Evolutionary conservation across 1,140 invertebrate species (phyloP), one percentile per base, ranked within the genome.

Genomic region (Macrosteles quadrilineatus): DNA sequence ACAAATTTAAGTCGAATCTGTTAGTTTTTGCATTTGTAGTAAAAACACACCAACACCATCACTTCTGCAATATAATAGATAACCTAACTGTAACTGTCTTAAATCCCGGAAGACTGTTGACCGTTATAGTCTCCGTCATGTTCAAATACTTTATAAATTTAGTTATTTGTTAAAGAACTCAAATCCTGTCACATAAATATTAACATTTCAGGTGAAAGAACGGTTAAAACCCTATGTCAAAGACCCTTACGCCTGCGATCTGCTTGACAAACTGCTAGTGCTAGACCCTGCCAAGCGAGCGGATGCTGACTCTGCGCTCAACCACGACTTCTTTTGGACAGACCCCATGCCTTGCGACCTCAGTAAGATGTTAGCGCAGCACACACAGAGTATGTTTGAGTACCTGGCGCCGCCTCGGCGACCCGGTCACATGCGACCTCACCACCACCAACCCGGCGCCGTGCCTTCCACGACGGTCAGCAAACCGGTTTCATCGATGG

Each of bases 321-420:
- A 98, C 84, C 96, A 99, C 76, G 96, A 98, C 77, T 99, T 99
- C 80, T 99, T 99, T 80, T 99, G 96, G 95, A 94, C 90, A 1
- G 96, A 98, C 79, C 97, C 98, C 30, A 93, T 97, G 90, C 96
- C 96, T 0, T 90, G 89, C 77, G 95, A 97, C 77, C 82, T 98
- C 1, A 91, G 88, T 29, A 94, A 93, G 83, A 98, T 98, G 95
- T 81, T 98, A 55, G 93, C 93, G 0, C 93, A 96, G 76, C 95
- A 97, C 78, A 90, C 90, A 0, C 94, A 95, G 75, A 97, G 94
- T 78, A 98, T 98, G 95, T 98, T 98, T 78, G 96, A 98, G 80
- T 98, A 94, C 78, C 81, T 97, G 55, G 94, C 95, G 0, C 95
- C 94, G 0, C 91, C 92, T 2, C 80, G 89, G 14, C 77, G 92